Base-by-base conservation (phyloP, 2,113 vertebrate species). In the Pelusios castaneus region DNA sequence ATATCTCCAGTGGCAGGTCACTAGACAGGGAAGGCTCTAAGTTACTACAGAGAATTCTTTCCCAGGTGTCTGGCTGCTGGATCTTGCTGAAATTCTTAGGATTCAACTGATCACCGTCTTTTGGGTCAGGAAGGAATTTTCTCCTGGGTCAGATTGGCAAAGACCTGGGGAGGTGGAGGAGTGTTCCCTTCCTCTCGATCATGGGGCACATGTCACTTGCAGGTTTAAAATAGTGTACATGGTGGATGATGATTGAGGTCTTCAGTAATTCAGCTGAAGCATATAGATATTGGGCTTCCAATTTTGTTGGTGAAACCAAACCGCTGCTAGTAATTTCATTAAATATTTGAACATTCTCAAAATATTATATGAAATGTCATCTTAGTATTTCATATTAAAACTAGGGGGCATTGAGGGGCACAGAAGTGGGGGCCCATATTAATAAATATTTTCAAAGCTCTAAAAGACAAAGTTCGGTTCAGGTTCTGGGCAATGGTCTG, bases 241-340 rank as follows among this genome's bases (percentile, higher is more conserved):
- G 63, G 63, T 67, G 34, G n/a, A 38, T n/a, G 7, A 2, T 67
- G 63, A 67, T 67, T 67, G 60, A 67, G 60, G 60, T n/a, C 60
- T 67, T 67, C 27, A 60, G 31, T 67, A n/a, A n/a, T 31, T 67
- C 31, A 67, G 31, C 60, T 8, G 17, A 34, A n/a, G 60, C 16
- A 19, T 67, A 47, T 24, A 55, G 14, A 25, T 31, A 3, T 0
- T 2, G 13, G 19, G 8, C 25, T 1, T 10, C 21, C 31, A 43
- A 2, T 54, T 87, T 67, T 76, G 41, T 6, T 76, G 5, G 5
- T 80, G 73, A 85, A 85, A 83, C 25, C 14, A 79, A 47, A 54
- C 21, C 27, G 43, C 9, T 14, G 29, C 60, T 19, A 55, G 13
- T 60, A 58, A 24, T 89, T 77, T 16, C 13, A 1, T 38, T 51